Base-by-base conservation (phyloP, 2,113 vertebrate species). In the Crotophaga sulcirostris region DNA sequence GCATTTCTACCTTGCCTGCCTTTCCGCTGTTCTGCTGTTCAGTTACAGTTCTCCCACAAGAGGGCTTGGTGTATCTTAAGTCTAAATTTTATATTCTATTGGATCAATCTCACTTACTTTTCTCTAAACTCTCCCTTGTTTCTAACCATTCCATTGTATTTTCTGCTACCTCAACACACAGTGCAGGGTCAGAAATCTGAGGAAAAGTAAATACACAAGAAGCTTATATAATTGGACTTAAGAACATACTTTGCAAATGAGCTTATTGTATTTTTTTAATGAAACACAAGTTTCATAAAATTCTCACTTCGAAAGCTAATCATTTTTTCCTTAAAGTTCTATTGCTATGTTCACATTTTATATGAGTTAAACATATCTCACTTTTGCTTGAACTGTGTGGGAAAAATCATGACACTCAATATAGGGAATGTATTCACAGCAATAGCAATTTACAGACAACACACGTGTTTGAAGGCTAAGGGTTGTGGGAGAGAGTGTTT, bases 21-120 rank as follows among this genome's bases (percentile, higher is more conserved):
- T 45, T 63, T 20, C 66, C n/a, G n/a, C n/a, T n/a, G n/a, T n/a
- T n/a, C n/a, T n/a, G 26, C n/a, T 0, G 2, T 3, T 34, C 51
- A 19, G 40, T 24, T 44, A 34, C 68, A 36, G 11, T 64, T 42
- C 73, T 38, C 28, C 44, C 44, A 23, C 20, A 26, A 55, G 59
- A 68, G 34, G 13, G 9, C 20, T 64, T 1, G 4, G 24, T n/a
- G n/a, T n/a, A n/a, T 58, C 13, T 0, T 4, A 40, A 31, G 11
- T 31, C 19, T 58, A 18, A 11, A 13, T 33, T 24, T 64, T 66
- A 54, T 47, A 40, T 64, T 64, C 28, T 64, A 6, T 38, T 56
- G 36, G 44, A 29, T 63, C 44, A 75, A 24, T 17, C 17, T 38
- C 33, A 11, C 49, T 40, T 58, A 44, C 15, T 45, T 69, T 62